Evolutionary conservation across 2,113 vertebrate genomes (phyloP).

Genomic region (Uropsilus gracilis): DNA sequence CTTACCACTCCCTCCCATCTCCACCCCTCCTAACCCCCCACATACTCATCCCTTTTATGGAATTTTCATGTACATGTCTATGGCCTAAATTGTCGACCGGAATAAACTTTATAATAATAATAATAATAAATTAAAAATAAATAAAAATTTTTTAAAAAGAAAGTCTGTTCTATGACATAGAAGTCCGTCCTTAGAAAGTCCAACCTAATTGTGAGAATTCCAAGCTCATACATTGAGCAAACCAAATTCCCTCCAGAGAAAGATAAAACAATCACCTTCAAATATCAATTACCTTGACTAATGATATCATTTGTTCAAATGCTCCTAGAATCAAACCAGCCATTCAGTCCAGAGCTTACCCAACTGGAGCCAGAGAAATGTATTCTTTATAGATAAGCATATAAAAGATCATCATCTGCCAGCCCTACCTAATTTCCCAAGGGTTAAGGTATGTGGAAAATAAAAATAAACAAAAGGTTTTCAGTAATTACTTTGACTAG

Average conservation of each 20-base stretch:
- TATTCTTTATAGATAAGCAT: neutral
- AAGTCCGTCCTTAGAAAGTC: neutral
- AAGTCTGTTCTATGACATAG: neutral
- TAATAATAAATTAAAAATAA: too few species aligned
- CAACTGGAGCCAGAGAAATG: neutral
- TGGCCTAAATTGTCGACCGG: too few species aligned
- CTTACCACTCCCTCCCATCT: too few species aligned
- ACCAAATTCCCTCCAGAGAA: neutral
- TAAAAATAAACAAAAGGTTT: conserved; percentile 38
- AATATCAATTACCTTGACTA: conserved; percentile 18
- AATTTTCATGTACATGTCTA: too few species aligned
- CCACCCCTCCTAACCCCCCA: too few species aligned
- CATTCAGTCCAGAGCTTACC: neutral
- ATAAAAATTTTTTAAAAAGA: too few species aligned
- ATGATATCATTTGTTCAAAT: neutral
- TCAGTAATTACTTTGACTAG: neutral
- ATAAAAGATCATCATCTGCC: neutral
- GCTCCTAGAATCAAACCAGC: conserved; percentile 32
- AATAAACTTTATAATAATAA: too few species aligned
- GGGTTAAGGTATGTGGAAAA: neutral
- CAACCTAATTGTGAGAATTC: neutral
- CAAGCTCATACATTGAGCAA: neutral
- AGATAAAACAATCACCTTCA: conserved; percentile 4
- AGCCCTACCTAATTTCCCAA: neutral
- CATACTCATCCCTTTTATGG: too few species aligned